Conservation (phyloP, 92 coral and sea anemone genomes). For the Nematostella vectensis region DNA sequence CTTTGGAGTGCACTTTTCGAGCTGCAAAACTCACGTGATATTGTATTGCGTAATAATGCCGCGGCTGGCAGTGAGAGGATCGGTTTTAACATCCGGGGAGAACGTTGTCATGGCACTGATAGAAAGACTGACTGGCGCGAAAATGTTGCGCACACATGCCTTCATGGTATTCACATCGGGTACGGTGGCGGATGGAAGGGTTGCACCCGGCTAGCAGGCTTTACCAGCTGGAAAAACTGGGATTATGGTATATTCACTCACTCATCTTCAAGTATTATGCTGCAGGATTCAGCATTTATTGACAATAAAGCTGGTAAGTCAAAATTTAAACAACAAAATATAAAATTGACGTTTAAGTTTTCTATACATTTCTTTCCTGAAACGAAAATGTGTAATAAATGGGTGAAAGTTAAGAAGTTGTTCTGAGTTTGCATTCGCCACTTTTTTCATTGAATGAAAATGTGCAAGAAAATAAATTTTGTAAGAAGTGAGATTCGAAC, state of each 20-base stretch:
- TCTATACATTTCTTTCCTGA: not conserved
- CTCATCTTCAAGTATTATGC: slow-evolving; percentile 55
- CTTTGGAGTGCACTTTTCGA: slow-evolving; percentile 84
- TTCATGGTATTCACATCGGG: slow-evolving; percentile 77
- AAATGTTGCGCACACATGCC: slow-evolving; percentile 68
- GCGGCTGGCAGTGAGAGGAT: slow-evolving; percentile 91
- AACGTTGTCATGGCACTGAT: slow-evolving; percentile 42
- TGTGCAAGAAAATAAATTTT: no score
- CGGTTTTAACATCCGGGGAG: slow-evolving; percentile 82
- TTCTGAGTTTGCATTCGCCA: no score
- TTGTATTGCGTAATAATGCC: slow-evolving; percentile 51
- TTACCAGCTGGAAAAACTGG: slow-evolving; percentile 75
- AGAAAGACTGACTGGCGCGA: slow-evolving; percentile 45
- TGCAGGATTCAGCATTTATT: slow-evolving; percentile 47
- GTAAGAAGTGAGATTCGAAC: no score
- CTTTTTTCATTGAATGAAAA: no score
- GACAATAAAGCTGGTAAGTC: slow-evolving; percentile 56
- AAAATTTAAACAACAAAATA: not conserved
- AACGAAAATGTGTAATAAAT: not conserved
- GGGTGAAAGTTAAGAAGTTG: not conserved
- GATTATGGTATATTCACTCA: slow-evolving; percentile 66
- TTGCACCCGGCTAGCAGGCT: slow-evolving; percentile 50
- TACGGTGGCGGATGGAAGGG: slow-evolving; percentile 60
- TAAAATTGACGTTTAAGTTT: not conserved
- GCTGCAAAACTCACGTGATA: slow-evolving; percentile 29